These are phyloP conservation scores for Prietella phreatophila DNA, from an alignment of 2,113 vertebrate genomes.

Conservation along the genomic window DNA sequence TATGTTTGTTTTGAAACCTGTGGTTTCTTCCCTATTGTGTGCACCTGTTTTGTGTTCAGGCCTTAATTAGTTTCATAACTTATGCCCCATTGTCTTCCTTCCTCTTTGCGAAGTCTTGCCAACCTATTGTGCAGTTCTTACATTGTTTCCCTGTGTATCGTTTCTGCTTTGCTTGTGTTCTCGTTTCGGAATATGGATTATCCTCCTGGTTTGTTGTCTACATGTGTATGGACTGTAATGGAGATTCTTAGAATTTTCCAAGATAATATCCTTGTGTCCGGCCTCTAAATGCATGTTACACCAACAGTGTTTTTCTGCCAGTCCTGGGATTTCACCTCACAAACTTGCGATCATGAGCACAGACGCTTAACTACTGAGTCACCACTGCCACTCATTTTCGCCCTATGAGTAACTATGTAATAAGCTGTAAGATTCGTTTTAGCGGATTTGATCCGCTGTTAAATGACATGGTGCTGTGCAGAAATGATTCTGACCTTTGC, in stretches of 20 bases:
- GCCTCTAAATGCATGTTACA: background rate
- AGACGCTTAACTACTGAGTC: background rate
- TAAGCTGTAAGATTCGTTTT: background rate
- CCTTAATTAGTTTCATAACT: background rate
- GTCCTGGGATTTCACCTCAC: background rate
- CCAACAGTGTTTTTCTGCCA: background rate
- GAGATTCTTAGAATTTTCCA: background rate
- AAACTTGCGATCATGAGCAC: background rate
- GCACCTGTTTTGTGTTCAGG: background rate
- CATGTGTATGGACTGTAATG: background rate
- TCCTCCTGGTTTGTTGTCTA: background rate
- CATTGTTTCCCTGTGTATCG: background rate
- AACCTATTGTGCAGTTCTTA: background rate
- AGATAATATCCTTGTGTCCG: background rate
- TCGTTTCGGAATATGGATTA: background rate
- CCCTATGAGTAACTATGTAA: constrained; percentile 1
- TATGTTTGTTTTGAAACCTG: background rate
- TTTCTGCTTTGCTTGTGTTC: background rate
- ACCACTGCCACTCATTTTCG: background rate
- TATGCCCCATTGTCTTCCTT: background rate
- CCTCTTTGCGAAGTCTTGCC: background rate
- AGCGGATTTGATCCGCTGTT: background rate
- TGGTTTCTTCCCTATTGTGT: background rate
- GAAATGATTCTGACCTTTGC: background rate
- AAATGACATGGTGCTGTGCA: constrained; percentile 4